Evolutionary conservation across 2,888 invertebrate genomes (phyloP).

Genomic region (Spicauda simplicius): DNA sequence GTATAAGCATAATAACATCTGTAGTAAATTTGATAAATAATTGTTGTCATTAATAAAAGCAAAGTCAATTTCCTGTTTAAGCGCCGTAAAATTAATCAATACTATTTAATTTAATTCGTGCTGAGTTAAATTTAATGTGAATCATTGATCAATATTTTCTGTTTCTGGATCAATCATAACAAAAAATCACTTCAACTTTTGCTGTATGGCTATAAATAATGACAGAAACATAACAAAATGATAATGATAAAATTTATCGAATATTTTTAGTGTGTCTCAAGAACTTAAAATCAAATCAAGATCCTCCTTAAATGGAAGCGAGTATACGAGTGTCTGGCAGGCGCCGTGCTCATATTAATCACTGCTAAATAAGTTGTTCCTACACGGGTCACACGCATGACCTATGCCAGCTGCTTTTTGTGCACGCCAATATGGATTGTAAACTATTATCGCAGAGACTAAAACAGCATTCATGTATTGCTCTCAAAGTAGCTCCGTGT

Average conservation of each 20-base stretch:
- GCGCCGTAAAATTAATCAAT: background rate
- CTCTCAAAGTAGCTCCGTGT: constrained; percentile 22
- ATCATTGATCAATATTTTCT: too few relatives aligned
- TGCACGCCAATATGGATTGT: constrained; percentile 27
- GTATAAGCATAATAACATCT: background rate
- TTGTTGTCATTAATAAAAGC: constrained; percentile 1
- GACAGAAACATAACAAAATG: background rate
- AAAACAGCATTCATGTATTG: constrained; percentile 26
- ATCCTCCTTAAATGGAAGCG: constrained; percentile 26
- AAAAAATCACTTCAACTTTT: too few relatives aligned
- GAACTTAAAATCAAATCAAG: constrained; percentile 3
- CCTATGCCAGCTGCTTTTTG: constrained; percentile 21
- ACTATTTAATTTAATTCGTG: background rate
- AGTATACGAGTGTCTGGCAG: constrained; percentile 16
- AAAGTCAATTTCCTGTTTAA: background rate
- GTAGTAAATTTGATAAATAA: background rate
- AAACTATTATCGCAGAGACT: constrained; percentile 28
- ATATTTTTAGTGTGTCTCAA: background rate
- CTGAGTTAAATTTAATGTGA: background rate
- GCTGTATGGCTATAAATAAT: too few relatives aligned
- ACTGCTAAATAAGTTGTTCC: constrained; percentile 35
- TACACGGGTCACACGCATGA: constrained; percentile 36
- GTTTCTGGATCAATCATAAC: too few relatives aligned
- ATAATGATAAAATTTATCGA: background rate
- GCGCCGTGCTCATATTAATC: constrained; percentile 25